Evolutionary conservation across 2,888 invertebrate species (phyloP).

Genomic region (Tribolium freemani): DNA sequence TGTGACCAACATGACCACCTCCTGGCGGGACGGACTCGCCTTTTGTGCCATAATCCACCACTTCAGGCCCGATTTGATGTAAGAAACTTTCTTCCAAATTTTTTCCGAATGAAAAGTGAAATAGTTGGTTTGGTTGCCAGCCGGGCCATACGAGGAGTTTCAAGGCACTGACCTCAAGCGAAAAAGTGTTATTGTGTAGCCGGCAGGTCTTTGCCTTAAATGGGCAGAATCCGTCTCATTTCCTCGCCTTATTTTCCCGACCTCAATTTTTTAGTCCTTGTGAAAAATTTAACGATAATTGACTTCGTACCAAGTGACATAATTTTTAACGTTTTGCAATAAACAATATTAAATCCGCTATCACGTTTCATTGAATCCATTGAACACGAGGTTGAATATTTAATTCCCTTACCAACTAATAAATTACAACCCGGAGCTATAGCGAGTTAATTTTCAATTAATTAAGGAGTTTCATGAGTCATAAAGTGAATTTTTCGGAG

Average conservation of each 20-base stretch:
- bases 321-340: neutral
- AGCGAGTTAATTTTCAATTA: neutral
- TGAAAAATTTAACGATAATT: neutral
- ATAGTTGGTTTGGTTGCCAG: neutral
- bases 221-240: slow-evolving; percentile 11
- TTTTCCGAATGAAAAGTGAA: neutral
- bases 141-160: slow-evolving; percentile 1
- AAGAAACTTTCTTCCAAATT: slow-evolving; percentile 69
- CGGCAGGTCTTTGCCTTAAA: slow-evolving; percentile 16
- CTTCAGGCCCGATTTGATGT: slow-evolving; percentile 96
- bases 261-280: slow-evolving; percentile 19
- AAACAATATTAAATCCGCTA: neutral
- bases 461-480: slow-evolving; percentile 7
- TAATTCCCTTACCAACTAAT: neutral
- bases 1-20: slow-evolving; percentile 95
- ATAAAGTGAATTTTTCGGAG: slow-evolving; percentile 2
- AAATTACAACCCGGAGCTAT: neutral
- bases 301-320: neutral
- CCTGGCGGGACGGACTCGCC: slow-evolving; percentile 94
- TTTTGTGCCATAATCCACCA: slow-evolving; percentile 97
- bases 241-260: slow-evolving; percentile 5
- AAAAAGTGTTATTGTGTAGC: slow-evolving; percentile 19
- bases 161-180: slow-evolving; percentile 23
- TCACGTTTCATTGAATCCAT: slow-evolving; percentile 1
- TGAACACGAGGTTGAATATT: neutral